Conservation (phyloP, 2,888 invertebrate genomes). For the Sesia apiformis region DNA sequence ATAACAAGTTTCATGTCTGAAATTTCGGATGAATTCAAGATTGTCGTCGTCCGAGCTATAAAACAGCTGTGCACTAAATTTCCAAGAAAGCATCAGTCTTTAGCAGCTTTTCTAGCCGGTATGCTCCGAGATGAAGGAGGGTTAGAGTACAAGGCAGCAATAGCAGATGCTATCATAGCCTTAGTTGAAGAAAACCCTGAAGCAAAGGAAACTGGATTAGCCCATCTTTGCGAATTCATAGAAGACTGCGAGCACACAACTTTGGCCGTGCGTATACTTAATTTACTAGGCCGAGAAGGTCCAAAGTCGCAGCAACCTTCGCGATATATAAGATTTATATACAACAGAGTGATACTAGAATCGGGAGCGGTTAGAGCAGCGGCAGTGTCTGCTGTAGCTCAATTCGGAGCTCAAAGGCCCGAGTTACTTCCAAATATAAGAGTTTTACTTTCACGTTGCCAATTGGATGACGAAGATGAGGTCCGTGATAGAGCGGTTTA, state of each 20-base stretch:
- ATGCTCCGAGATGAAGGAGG: constrained; percentile 98
- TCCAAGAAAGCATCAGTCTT: constrained; percentile 95
- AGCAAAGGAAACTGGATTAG: constrained; percentile 96
- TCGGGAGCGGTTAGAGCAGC: constrained; percentile 96
- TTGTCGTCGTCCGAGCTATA: constrained; percentile 96
- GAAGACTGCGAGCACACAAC: constrained; percentile 99
- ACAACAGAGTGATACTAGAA: constrained; percentile 95
- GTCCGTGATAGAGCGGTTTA: constrained; percentile 98
- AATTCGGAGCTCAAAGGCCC: constrained; percentile 96
- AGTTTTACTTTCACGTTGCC: constrained; percentile 86
- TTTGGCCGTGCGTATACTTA: constrained; percentile 95
- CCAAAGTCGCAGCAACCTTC: constrained; percentile 96
- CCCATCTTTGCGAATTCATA: constrained; percentile 99
- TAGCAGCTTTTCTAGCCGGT: constrained; percentile 97
- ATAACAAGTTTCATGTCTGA: constrained; percentile 98
- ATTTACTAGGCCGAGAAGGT: constrained; percentile 96
- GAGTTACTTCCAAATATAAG: constrained; percentile 80
- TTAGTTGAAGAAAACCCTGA: constrained; percentile 98
- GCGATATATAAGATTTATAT: constrained; percentile 87
- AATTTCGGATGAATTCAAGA: constrained; percentile 99
- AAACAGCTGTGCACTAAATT: constrained; percentile 94
- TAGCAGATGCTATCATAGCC: constrained; percentile 97
- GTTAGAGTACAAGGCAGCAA: constrained; percentile 97
- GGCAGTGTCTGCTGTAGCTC: constrained; percentile 97
- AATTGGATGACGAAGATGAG: constrained; percentile 98